Conservation (phyloP, 1,140 invertebrate genomes). For the Saccostrea echinata region DNA sequence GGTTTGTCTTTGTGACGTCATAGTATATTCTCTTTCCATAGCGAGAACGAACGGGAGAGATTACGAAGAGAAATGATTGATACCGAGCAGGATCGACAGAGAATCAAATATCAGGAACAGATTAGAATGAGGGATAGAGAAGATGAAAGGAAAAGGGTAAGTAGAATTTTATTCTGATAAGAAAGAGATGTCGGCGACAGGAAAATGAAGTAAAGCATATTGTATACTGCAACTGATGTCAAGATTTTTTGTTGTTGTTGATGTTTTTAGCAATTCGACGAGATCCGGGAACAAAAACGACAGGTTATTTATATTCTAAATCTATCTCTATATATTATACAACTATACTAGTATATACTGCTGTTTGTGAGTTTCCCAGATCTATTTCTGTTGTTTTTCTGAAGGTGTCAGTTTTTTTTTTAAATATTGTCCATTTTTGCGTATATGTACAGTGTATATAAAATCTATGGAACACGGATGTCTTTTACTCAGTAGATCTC, state of each 20-base stretch:
- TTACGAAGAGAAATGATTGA: constrained; percentile 51
- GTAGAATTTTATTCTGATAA: background rate
- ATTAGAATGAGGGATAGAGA: constrained; percentile 42
- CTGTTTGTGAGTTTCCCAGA: background rate
- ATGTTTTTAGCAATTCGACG: constrained; percentile 18
- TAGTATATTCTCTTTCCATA: constrained; percentile 17
- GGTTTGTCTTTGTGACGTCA: background rate
- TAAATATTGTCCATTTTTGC: too few relatives aligned
- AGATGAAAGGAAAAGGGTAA: constrained; percentile 58
- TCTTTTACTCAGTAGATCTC: too few relatives aligned
- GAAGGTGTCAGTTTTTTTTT: too few relatives aligned
- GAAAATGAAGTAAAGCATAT: background rate
- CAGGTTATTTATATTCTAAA: background rate
- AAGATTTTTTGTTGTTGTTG: background rate
- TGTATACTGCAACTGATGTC: background rate
- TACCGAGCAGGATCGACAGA: constrained; percentile 55
- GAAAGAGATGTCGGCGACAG: background rate
- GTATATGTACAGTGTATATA: too few relatives aligned
- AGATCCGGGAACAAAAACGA: background rate
- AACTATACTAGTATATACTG: background rate
- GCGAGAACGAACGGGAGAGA: constrained; percentile 37
- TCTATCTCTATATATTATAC: background rate
- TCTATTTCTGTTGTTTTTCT: too few relatives aligned
- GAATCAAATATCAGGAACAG: constrained; percentile 52
- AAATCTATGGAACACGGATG: too few relatives aligned